Evolutionary conservation across 2,888 invertebrate genomes (phyloP), one percentile per base, ranked within the genome.

Genomic region (Ophion slaviceki): DNA sequence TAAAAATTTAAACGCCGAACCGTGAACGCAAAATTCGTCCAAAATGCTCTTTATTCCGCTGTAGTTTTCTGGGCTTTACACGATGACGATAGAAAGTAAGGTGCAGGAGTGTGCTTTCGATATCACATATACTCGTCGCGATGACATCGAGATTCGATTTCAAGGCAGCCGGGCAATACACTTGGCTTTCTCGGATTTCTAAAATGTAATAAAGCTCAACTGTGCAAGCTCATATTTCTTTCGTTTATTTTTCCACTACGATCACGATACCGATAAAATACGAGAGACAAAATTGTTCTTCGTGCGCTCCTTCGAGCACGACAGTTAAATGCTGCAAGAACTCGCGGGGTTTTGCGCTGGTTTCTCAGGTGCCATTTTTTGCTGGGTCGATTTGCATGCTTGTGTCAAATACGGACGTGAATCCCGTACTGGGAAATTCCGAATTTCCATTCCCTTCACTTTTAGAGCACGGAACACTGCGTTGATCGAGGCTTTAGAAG

Each of bases 251-350:
- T 11, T 53, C 53, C 53, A 53, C 68, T n/a, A 28, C 40, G 17
- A 57, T 47, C 62, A 74, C 40, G 45, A 68, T 81, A 14, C 62
- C 78, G 72, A 47, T 62, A 20, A 68, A 59, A 40, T 53, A 68
- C 14, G 70, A 59, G 75, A 59, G 47, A 79, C 59, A 82, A 82
- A 82, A 53, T 78, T 77, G 77, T 72, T 40, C 78, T 80, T 53
- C 74, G 10, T 24, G 57, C 24, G 45, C 14, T 59, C n/a, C 47
- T 40, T 8, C 8, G 24, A 71, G 36, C 28, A 70, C 70, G 36
- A 45, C 20, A 45, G 68, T 79, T 68, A 28, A 62, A 78, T 47
- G 57, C 62, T 36, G 57, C 62, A 68, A 64, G 78, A 78, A 66
- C 75, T 75, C 40, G 36, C 64, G 57, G 20, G 45, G 20, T 64